These are phyloP conservation scores for Coreoperca whiteheadi DNA, from an alignment of 2,113 vertebrate genomes.

Conservation along the genomic window DNA sequence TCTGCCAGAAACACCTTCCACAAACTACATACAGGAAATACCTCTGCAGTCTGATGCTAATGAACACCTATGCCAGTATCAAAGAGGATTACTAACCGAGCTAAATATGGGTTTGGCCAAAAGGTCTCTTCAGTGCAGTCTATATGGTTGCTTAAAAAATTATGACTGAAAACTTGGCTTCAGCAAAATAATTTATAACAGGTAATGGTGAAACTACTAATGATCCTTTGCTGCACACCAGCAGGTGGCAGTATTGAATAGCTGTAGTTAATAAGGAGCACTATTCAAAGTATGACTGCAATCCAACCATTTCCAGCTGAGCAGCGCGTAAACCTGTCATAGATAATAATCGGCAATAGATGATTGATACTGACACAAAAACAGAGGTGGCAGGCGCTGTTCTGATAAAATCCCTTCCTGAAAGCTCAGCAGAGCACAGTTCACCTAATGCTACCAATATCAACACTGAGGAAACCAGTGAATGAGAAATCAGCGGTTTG, in stretches of 20 bases:
- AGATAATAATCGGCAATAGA: conserved; percentile 52
- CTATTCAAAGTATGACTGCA: conserved; percentile 36
- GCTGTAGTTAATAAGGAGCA: conserved; percentile 15
- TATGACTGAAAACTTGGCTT: conserved; percentile 5
- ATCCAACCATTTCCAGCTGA: conserved; percentile 44
- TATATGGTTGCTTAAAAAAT: conserved; percentile 19
- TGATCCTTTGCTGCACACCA: conserved; percentile 37
- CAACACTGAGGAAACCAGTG: not conserved
- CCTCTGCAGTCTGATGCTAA: conserved; percentile 6
- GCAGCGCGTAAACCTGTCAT: conserved; percentile 37
- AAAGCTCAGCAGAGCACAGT: conserved; percentile 16
- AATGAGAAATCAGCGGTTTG: conserved; percentile 11
- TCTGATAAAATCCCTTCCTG: conserved; percentile 36
- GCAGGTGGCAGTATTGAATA: conserved; percentile 80
- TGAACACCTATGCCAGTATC: conserved; percentile 30
- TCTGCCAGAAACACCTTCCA: conserved; percentile 56
- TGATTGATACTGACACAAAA: conserved; percentile 61
- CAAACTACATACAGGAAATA: conserved; percentile 45
- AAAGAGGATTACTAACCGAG: conserved; percentile 23
- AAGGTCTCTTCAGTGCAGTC: conserved; percentile 9
- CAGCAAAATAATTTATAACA: conserved; percentile 1
- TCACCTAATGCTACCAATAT: not conserved
- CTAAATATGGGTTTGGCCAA: conserved; percentile 22
- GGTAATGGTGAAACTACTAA: not conserved
- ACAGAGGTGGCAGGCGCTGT: conserved; percentile 35